These are phyloP conservation scores for Ceratina japonica DNA, from an alignment of 1,140 invertebrate genomes.

Conservation along the genomic window DNA sequence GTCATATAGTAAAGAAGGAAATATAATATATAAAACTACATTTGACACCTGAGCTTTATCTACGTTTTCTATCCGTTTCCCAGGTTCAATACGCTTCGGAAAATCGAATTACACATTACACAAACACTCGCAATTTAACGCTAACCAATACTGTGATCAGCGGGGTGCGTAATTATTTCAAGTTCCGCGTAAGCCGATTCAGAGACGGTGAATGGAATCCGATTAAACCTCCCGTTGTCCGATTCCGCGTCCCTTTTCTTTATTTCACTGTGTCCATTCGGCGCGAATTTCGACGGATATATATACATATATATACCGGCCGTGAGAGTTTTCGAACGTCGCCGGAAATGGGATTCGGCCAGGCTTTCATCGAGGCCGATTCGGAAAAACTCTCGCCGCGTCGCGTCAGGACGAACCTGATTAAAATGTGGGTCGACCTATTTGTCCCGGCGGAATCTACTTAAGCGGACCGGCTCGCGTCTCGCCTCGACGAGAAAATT, in stretches of 20 bases:
- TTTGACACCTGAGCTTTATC: too few relatives aligned
- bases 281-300: background rate
- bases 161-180: slow-evolving; percentile 21
- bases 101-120: too few relatives aligned
- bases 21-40: too few relatives aligned
- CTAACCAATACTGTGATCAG: background rate
- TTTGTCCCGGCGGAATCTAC: slow-evolving; percentile 11
- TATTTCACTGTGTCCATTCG: background rate
- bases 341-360: slow-evolving; percentile 15
- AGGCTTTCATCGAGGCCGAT: background rate
- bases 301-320: background rate
- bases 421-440: slow-evolving; percentile 26
- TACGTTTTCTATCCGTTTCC: too few relatives aligned
- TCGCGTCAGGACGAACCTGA: background rate
- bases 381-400: background rate
- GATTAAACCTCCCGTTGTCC: slow-evolving; percentile 50
- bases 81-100: background rate
- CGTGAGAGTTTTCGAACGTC: background rate
- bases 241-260: slow-evolving; percentile 37
- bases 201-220: slow-evolving; percentile 29
- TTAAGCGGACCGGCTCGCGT: background rate
- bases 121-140: too few relatives aligned
- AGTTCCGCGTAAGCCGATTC: slow-evolving; percentile 50
- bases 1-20: too few relatives aligned
- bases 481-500: too few relatives aligned